A percentile compares a stretch with the other conserved stretches of the same genome.
phyloP scores from a whole-genome alignment of 2,797 vertebrate species.

The Epinephelus malabaricus region DNA sequence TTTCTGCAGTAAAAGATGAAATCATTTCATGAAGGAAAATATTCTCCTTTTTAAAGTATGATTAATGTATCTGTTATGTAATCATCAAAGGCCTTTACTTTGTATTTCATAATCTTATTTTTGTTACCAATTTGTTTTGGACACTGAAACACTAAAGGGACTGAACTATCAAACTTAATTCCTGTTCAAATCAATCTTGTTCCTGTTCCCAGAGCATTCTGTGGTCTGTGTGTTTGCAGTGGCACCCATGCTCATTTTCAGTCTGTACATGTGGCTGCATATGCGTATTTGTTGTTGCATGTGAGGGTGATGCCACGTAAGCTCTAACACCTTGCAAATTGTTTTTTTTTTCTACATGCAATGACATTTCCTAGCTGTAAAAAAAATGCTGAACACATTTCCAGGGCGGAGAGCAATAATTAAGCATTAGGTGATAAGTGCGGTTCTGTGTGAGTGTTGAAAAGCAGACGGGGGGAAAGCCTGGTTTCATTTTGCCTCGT shows the following conservation, averaged over 20 bases:
- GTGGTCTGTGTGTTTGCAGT: slow-evolving; percentile 22
- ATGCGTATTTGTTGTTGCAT: not conserved
- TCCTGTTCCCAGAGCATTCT: not conserved
- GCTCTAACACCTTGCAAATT: slow-evolving; percentile 6
- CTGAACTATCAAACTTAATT: not conserved
- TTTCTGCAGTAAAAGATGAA: not conserved
- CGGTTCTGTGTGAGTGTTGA: slow-evolving; percentile 33
- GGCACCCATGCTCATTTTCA: slow-evolving; percentile 9
- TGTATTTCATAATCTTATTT: not conserved
- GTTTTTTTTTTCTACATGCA: not conserved
- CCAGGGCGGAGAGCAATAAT: slow-evolving; percentile 39
- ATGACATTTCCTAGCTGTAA: slow-evolving; percentile 32
- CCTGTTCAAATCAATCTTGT: not conserved
- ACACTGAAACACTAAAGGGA: not conserved
- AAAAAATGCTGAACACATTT: slow-evolving; percentile 35
- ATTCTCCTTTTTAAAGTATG: not conserved
- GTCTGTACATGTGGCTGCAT: slow-evolving; percentile 8
- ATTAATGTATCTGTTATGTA: not conserved
- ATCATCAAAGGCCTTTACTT: not conserved
- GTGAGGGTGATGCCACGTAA: slow-evolving; percentile 18
- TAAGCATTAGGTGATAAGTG: slow-evolving; percentile 34
- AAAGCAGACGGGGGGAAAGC: slow-evolving; percentile 1
- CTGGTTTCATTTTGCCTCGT: slow-evolving; percentile 66
- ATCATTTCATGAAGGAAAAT: not conserved
- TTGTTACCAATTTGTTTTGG: slow-evolving; percentile 1